These are phyloP conservation scores for Alfaro cultratus DNA, from an alignment of 2,797 vertebrate species.

Conservation along the genomic window DNA sequence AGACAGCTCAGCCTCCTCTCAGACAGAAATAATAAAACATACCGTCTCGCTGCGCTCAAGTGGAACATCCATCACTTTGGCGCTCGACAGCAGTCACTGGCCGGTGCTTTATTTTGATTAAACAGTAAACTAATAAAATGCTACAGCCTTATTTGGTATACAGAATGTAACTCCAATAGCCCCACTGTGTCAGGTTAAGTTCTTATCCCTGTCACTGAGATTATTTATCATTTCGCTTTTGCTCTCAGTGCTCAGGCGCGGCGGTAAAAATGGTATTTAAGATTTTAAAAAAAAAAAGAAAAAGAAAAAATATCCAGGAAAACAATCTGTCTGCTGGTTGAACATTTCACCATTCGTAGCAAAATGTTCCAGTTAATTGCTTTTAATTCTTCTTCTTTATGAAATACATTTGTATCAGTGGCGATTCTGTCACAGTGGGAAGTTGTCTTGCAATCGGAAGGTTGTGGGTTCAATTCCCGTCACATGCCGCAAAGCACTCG, in stretches of 20 bases:
- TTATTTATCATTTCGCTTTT: constrained; percentile 24
- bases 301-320: constrained; percentile 6
- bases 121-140: constrained; percentile 50
- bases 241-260: constrained; percentile 25
- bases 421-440: neutral
- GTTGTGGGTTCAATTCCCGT: neutral
- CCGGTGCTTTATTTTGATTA: constrained; percentile 57
- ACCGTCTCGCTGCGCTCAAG: constrained; percentile 52
- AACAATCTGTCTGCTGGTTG: neutral
- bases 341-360: neutral
- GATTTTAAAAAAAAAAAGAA: too few relatives aligned
- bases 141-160: constrained; percentile 35
- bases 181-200: constrained; percentile 28
- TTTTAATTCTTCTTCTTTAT: neutral
- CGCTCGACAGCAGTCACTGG: constrained; percentile 39
- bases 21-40: constrained; percentile 56
- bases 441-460: neutral
- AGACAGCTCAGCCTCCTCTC: constrained; percentile 32
- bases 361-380: neutral
- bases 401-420: neutral
- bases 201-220: constrained; percentile 37
- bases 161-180: constrained; percentile 34
- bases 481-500: neutral
- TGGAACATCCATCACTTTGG: constrained; percentile 57
- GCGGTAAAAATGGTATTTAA: constrained; percentile 4